Evolutionary conservation across 2,113 vertebrate genomes (phyloP).

Genomic region (Pteruthius melanotis): DNA sequence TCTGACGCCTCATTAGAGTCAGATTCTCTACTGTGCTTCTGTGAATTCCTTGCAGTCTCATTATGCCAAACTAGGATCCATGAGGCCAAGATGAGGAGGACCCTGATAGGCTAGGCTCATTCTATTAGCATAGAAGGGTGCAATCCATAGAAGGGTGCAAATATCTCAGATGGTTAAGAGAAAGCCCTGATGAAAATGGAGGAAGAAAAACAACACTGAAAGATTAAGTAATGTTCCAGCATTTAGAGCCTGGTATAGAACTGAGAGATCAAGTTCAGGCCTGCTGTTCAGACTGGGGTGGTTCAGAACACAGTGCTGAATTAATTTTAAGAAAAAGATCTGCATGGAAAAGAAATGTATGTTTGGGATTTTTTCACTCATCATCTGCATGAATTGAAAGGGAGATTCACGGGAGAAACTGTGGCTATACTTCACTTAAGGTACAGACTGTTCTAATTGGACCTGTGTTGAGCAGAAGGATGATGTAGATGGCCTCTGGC

Average conservation of each 20-base stretch:
- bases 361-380: background rate
- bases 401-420: background rate
- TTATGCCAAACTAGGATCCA: background rate
- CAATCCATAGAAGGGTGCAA: too few species aligned
- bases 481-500: background rate
- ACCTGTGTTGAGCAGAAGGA: background rate
- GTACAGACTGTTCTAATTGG: background rate
- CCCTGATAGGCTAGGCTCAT: background rate
- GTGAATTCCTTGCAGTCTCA: background rate
- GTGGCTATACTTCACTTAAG: background rate
- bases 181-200: background rate
- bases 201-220: background rate
- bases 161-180: background rate
- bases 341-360: background rate
- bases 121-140: background rate
- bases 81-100: background rate
- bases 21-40: background rate
- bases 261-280: background rate
- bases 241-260: background rate
- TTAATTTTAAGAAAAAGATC: background rate
- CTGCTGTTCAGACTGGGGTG: background rate
- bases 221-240: background rate
- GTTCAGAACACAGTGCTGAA: background rate
- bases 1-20: background rate
- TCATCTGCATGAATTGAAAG: background rate